Evolutionary conservation across 2,797 vertebrate genomes (phyloP).

Genomic region (Sebastes steindachneri): DNA sequence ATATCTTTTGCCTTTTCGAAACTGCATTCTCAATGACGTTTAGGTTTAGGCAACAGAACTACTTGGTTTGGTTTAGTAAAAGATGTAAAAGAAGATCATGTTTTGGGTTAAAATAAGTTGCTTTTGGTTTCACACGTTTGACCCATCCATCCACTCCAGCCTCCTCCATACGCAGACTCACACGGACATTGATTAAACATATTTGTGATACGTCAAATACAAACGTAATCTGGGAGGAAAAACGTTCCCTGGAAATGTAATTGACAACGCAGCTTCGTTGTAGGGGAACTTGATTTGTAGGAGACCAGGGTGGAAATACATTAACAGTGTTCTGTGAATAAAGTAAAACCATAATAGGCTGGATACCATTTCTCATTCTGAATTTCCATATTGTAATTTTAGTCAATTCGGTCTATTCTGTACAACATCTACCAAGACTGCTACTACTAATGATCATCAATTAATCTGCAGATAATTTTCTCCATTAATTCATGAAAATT

Average conservation of each 20-base stretch:
- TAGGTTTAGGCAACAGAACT: neutral
- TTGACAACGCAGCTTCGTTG: neutral
- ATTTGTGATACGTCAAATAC: neutral
- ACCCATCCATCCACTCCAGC: neutral
- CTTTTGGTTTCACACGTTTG: neutral
- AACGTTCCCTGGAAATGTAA: neutral
- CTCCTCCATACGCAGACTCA: neutral
- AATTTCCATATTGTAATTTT: neutral
- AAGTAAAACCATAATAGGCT: neutral
- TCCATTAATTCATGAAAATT: neutral
- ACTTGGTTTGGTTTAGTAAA: neutral
- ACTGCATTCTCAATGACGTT: neutral
- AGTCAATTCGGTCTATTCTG: neutral
- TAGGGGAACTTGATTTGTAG: neutral
- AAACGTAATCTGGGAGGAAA: neutral
- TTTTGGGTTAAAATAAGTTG: neutral
- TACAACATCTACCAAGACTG: neutral
- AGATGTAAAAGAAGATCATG: neutral
- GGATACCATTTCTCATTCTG: neutral
- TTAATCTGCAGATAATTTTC: neutral
- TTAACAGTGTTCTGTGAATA: neutral
- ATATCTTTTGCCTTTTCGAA: neutral
- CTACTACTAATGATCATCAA: neutral
- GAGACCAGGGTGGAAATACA: neutral
- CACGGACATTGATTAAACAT: neutral